A percentile compares a stretch with the other conserved stretches of the same genome.
These are phyloP conservation scores for Drosophila robusta DNA, from an alignment of 2,888 invertebrate genomes.

Conservation along the genomic window DNA sequence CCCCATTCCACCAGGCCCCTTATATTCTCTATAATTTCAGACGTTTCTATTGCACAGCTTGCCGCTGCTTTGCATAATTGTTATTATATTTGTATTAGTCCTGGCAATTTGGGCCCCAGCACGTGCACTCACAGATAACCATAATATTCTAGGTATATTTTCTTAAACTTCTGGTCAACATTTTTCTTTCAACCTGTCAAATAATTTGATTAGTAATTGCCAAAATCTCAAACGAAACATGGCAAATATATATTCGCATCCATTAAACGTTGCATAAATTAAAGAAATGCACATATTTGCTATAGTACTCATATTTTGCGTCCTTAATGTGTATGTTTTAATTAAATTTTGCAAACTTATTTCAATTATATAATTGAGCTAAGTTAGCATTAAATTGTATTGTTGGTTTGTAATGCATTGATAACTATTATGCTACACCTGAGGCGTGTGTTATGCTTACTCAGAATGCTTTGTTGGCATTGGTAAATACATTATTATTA, in stretches of 20 bases:
- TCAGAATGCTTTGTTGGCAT: not conserved
- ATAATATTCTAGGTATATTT: constrained; percentile 28
- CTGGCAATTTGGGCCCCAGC: constrained; percentile 52
- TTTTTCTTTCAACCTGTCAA: constrained; percentile 28
- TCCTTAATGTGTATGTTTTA: constrained; percentile 1
- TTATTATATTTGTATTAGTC: constrained; percentile 66
- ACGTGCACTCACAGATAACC: constrained; percentile 20
- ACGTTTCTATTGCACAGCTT: constrained; percentile 38
- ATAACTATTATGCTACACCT: not conserved
- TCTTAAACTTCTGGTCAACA: constrained; percentile 21
- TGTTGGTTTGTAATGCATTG: not conserved
- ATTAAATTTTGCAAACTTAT: not conserved
- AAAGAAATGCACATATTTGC: constrained; percentile 1
- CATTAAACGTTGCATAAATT: not conserved
- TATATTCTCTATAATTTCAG: constrained; percentile 41
- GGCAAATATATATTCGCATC: not conserved
- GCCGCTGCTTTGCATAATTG: constrained; percentile 68
- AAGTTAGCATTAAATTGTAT: not conserved
- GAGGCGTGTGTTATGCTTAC: not conserved
- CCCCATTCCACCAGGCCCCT: not conserved
- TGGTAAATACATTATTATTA: not conserved
- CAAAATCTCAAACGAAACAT: constrained; percentile 16
- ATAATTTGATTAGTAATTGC: constrained; percentile 63
- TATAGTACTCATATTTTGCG: not conserved
- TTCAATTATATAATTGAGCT: not conserved